Evolutionary conservation across 2,797 vertebrate genomes (phyloP), one percentile per base, ranked within the genome.

Genomic region (Phoxinus dragarum): DNA sequence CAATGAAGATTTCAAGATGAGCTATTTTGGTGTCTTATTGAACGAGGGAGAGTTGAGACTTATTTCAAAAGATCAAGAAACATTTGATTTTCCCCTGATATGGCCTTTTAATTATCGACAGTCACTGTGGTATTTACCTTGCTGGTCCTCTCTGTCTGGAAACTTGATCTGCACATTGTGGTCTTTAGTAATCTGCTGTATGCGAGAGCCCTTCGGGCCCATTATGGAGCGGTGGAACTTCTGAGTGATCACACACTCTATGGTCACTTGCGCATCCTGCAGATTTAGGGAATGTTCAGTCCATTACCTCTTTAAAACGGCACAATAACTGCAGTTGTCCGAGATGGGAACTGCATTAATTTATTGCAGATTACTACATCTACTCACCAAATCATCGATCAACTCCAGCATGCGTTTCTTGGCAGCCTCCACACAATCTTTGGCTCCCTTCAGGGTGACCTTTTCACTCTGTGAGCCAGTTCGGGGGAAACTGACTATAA

Each of bases 401-500:
- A 99, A 97, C 93, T 99, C 98, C 90, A 93, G 96, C 93, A 99
- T 99, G 88, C 97, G 97, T 87, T 97, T 99, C 93, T 98, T 99
- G 90, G 98, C 98, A 52, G 98, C 98, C 91, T 99, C 98, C 91
- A 99, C 98, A 38, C 98, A 99, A 73, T 99, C 98, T 93, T 99
- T 98, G 93, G 98, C 98, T 82, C 98, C 98, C 91, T 99, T 99
- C 77, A 99, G 96, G 49, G 96, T 97, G 90, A 99, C 98, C 85
- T 93, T 97, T 21, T 99, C 98, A 0, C 97, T 99, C 90, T 97
- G 97, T 1, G 97, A 95, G 67, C 93, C 97, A 0, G 98, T 98
- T 82, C 98, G 98, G 0, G 98, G 98, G 91, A 99, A 99, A 93
- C 98, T 99, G 86, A 99, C 98, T 96, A 98, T 98, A 85, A 99